These are phyloP conservation scores for Oscheius sp. DNA, from an alignment of 2,888 invertebrate species.

Conservation along the genomic window DNA sequence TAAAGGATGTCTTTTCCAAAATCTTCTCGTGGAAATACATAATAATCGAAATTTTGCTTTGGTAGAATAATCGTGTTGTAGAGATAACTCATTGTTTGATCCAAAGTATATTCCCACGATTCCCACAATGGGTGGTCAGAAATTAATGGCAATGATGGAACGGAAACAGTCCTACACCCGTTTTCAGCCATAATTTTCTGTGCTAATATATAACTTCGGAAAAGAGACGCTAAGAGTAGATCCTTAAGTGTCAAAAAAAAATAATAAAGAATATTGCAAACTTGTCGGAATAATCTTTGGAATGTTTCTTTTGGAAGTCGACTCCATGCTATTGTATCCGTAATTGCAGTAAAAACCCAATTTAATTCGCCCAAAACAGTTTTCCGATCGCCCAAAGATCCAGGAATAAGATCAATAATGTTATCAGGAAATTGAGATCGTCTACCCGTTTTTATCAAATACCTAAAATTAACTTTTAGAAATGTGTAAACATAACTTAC, in stretches of 20 bases:
- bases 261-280: conserved; percentile 15
- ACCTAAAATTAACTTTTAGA: conserved; percentile 3
- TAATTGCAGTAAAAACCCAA: conserved; percentile 99
- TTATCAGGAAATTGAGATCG: conserved; percentile 56
- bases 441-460: conserved; percentile 56
- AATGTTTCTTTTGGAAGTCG: conserved; percentile 89
- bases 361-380: conserved; percentile 98
- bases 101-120: conserved; percentile 96
- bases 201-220: conserved; percentile 94
- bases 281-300: conserved; percentile 87
- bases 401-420: conserved; percentile 82
- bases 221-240: conserved; percentile 94
- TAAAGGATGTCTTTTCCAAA: conserved; percentile 11
- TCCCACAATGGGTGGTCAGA: conserved; percentile 79
- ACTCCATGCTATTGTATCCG: conserved; percentile 99
- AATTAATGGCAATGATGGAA: conserved; percentile 89
- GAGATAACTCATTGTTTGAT: conserved; percentile 84
- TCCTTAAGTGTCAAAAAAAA: conserved; percentile 78
- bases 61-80: conserved; percentile 30
- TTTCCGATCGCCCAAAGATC: conserved; percentile 81
- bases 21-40: background rate
- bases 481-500: conserved; percentile 35
- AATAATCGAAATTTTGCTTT: background rate
- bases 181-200: conserved; percentile 90
- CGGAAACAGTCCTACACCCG: conserved; percentile 83